A percentile compares a stretch with the other conserved stretches of the same genome.
These are phyloP conservation scores for Diaperis boleti DNA, from an alignment of 2,888 invertebrate genomes.

Conservation along the genomic window DNA sequence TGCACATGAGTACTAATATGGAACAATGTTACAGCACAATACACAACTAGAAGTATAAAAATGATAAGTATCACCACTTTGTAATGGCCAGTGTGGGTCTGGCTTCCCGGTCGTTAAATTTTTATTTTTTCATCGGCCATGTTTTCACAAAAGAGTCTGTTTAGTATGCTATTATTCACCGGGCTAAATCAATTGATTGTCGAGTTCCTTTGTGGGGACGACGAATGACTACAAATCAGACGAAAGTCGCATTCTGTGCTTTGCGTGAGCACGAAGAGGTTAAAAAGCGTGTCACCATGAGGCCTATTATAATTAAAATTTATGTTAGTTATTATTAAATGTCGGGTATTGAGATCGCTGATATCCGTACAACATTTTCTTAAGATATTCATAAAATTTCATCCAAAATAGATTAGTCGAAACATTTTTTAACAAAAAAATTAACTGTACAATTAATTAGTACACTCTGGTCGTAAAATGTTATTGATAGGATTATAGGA, in stretches of 20 bases:
- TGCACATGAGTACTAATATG: slow-evolving; percentile 4
- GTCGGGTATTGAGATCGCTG: not conserved
- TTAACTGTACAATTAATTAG: too few relatives aligned
- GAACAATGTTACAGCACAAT: not conserved
- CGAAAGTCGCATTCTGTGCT: not conserved
- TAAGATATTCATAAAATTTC: too few relatives aligned
- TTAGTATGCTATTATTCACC: too few relatives aligned
- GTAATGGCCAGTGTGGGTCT: not conserved
- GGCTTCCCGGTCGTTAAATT: too few relatives aligned
- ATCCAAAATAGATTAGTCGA: too few relatives aligned
- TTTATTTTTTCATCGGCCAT: not conserved
- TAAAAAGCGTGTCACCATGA: not conserved
- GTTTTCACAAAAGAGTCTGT: too few relatives aligned
- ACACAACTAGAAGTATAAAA: not conserved
- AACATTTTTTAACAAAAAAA: too few relatives aligned
- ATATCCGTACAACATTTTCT: too few relatives aligned
- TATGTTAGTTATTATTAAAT: not conserved
- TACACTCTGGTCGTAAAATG: too few relatives aligned
- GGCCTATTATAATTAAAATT: not conserved
- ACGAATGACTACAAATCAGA: not conserved
- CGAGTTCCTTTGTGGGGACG: not conserved
- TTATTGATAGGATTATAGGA: not conserved
- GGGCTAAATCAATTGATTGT: not conserved
- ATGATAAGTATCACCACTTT: not conserved
- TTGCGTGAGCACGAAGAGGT: not conserved